Percentiles rank a stretch among this genome's conserved stretches.
Evolutionary conservation across 2,113 vertebrate species (phyloP).

Genomic region (Cyprinodon variegatus): DNA sequence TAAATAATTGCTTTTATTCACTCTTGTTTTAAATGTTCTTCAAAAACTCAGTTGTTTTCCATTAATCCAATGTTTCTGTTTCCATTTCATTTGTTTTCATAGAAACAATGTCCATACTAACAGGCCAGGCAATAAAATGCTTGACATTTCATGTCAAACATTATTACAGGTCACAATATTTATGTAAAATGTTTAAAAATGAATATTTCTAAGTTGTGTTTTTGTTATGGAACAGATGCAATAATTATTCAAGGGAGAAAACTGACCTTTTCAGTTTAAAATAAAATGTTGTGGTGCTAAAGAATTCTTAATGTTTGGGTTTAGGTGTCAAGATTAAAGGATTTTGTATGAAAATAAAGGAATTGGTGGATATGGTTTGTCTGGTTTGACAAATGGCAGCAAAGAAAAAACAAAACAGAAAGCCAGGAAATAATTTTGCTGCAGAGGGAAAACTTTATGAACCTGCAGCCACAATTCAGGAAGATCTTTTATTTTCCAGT

Average conservation of each 20-base stretch:
- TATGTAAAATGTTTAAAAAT: constrained; percentile 32
- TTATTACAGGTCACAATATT: constrained; percentile 30
- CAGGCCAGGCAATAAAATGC: background rate
- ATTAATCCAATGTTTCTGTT: background rate
- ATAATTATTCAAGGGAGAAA: constrained; percentile 45
- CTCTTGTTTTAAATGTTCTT: background rate
- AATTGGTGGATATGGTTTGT: constrained; percentile 6
- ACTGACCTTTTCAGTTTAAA: constrained; percentile 43
- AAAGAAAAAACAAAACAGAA: too few species aligned
- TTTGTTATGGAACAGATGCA: constrained; percentile 53
- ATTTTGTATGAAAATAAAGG: constrained; percentile 67
- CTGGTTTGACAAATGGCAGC: background rate
- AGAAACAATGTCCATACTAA: background rate
- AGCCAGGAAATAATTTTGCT: too few species aligned
- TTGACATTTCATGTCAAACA: background rate
- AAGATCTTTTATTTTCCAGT: too few species aligned
- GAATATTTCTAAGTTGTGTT: constrained; percentile 26
- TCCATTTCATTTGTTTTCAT: background rate
- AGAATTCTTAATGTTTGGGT: constrained; percentile 70
- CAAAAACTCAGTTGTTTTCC: too few species aligned
- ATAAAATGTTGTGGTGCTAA: constrained; percentile 57
- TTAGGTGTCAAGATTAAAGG: constrained; percentile 68
- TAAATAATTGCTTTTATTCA: too few species aligned
- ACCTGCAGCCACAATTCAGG: too few species aligned
- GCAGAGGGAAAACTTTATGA: too few species aligned